phyloP scores from a whole-genome alignment of 2,113 vertebrate species.

The Eudorcas thomsonii region DNA sequence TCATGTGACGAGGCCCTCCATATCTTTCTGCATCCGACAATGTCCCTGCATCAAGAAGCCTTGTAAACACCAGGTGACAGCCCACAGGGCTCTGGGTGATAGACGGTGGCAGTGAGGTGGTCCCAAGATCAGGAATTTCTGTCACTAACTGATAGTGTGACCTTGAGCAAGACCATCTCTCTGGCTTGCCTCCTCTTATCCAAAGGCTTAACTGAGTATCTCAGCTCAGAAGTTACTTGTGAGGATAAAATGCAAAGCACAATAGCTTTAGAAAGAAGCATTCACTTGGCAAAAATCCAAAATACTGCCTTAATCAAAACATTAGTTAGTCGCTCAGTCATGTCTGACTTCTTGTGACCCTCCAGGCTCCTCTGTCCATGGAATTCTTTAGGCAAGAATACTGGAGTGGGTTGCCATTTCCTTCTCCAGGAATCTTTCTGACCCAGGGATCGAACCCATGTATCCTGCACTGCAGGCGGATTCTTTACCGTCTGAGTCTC shows the following conservation, averaged over 20 bases:
- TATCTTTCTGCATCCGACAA: not conserved
- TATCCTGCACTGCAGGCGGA: not conserved
- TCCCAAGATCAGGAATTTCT: not conserved
- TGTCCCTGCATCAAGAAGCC: not conserved
- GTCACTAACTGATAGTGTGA: conserved; percentile 41
- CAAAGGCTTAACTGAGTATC: not conserved
- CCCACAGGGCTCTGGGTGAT: not conserved
- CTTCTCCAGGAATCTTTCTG: not conserved
- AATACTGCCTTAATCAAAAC: not conserved
- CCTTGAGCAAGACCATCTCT: conserved; percentile 55
- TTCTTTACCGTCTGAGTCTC: not conserved
- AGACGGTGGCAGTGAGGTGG: not conserved
- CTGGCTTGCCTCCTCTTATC: conserved; percentile 23
- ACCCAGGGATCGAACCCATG: not conserved
- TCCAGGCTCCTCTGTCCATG: not conserved
- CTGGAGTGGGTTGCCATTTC: not conserved
- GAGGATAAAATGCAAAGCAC: not conserved
- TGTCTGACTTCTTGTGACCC: not conserved
- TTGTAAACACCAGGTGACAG: not conserved
- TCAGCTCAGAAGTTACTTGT: not conserved
- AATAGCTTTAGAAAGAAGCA: not conserved
- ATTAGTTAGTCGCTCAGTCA: not conserved
- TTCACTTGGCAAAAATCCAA: not conserved
- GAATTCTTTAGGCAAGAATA: not conserved
- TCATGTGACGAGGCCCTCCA: not conserved